phyloP scores from a whole-genome alignment of 2,113 vertebrate genomes.

The Bubo scandiacus region DNA sequence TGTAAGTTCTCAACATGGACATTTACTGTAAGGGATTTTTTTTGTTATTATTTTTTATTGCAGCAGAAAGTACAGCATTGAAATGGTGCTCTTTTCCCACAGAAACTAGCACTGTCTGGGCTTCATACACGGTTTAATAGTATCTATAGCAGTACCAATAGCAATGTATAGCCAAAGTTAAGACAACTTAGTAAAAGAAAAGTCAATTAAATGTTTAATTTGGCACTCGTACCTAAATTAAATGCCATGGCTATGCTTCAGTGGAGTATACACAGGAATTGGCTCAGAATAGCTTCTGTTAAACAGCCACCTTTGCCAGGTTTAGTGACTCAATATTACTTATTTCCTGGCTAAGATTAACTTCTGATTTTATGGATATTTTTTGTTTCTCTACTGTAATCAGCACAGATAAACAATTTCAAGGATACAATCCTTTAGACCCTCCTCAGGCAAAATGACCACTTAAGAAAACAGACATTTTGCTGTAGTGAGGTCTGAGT shows the following conservation, averaged over 20 bases:
- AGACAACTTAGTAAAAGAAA: slow-evolving; percentile 25
- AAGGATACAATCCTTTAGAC: neutral
- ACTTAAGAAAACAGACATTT: neutral
- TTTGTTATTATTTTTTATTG: neutral
- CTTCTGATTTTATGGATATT: slow-evolving; percentile 11
- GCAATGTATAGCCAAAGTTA: neutral
- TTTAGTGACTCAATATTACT: slow-evolving; percentile 37
- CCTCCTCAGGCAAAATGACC: neutral
- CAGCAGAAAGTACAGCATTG: neutral
- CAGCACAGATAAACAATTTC: slow-evolving; percentile 30
- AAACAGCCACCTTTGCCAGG: slow-evolving; percentile 33
- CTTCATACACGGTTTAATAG: neutral
- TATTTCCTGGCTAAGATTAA: slow-evolving; percentile 45
- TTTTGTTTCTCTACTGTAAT: slow-evolving; percentile 36
- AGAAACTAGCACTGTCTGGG: neutral
- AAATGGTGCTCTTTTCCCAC: neutral
- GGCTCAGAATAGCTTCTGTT: slow-evolving; percentile 16
- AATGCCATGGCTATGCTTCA: neutral
- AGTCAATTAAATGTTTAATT: slow-evolving; percentile 48
- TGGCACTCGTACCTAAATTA: slow-evolving; percentile 31
- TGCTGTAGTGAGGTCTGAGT: neutral
- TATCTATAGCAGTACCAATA: neutral
- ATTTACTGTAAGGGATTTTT: neutral
- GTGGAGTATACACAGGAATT: slow-evolving; percentile 10
- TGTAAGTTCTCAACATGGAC: neutral